Conservation (phyloP, 2,113 vertebrate genomes). For the Rostratula benghalensis region DNA sequence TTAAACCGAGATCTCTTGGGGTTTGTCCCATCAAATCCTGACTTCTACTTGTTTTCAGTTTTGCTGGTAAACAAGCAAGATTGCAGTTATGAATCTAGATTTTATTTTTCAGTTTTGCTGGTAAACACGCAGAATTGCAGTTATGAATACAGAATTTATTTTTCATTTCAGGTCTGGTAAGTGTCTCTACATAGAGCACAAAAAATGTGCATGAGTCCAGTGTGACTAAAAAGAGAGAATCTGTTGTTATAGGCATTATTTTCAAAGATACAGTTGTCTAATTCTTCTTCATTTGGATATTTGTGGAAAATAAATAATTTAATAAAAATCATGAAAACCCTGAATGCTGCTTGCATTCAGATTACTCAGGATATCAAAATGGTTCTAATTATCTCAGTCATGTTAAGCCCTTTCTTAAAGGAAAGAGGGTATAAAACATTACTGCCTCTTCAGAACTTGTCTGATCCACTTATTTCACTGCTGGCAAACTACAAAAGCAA, state of each 20-base stretch:
- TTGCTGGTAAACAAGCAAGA: background rate
- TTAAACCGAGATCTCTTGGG: background rate
- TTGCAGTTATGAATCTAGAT: background rate
- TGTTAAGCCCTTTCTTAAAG: background rate
- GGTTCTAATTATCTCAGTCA: background rate
- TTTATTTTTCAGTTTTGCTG: background rate
- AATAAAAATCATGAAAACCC: background rate
- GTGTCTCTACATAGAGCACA: background rate
- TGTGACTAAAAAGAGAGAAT: background rate
- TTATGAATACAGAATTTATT: background rate
- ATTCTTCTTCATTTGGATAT: background rate
- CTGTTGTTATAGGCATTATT: background rate
- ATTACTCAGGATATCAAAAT: background rate
- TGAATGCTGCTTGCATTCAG: background rate
- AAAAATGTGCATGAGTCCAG: background rate
- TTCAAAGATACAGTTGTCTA: background rate
- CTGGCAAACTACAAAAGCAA: background rate
- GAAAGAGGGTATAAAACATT: background rate
- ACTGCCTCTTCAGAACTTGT: background rate
- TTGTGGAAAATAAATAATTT: background rate
- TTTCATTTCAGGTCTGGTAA: background rate
- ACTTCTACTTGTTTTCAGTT: background rate
- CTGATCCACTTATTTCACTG: background rate
- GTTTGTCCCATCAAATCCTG: background rate
- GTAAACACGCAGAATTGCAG: background rate